Evolutionary conservation across 2,113 vertebrate genomes (phyloP), one percentile per base, ranked within the genome.

Genomic region (Neolamprologus hecqui): DNA sequence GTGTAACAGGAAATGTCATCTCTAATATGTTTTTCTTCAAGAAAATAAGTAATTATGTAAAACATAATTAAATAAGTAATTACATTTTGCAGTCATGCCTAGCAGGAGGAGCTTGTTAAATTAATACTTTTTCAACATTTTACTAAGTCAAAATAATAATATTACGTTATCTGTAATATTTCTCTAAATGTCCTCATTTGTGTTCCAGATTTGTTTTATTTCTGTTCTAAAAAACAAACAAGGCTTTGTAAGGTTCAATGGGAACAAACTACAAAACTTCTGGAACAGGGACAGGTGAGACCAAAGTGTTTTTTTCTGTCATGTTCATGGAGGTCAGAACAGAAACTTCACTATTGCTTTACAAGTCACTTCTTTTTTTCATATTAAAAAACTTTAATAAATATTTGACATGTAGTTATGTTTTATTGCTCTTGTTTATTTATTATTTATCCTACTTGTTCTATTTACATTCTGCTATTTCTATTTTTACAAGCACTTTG

Each of bases 301-400:
- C 26, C 57, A 60, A 60, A 31, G 7, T 31, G 55, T 58, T 9
- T 17, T 58, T 26, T 57, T 6, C 55, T 2, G 5, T 58, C 26
- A 58, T 9, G 14, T 31, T 58, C 55, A 6, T 6, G 55, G 55
- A 58, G 55, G 0, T 58, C 55, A 15, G 55, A 58, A 31, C 7
- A 31, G 13, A 58, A 58, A 58, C 55, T 58, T 58, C 7, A 58
- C 4, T 58, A 0, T 28, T 58, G 13, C 7, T 15, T 58, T 9
- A 58, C 26, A 58, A 6, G 3, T 58, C 14, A 2, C 7, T 58
- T 58, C 0, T 58, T 55, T 26, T 55, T 55, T 26, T 55, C 54
- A 26, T 26, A 26, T 55, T 26, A 55, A 55, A 55, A 26, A 55
- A 0, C 21, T 55, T 55, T 55, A 26, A 55, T 13, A 0, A 55